Base-by-base conservation (phyloP, 2,113 vertebrate species). In the Calyptommatus sinebrachiatus region DNA sequence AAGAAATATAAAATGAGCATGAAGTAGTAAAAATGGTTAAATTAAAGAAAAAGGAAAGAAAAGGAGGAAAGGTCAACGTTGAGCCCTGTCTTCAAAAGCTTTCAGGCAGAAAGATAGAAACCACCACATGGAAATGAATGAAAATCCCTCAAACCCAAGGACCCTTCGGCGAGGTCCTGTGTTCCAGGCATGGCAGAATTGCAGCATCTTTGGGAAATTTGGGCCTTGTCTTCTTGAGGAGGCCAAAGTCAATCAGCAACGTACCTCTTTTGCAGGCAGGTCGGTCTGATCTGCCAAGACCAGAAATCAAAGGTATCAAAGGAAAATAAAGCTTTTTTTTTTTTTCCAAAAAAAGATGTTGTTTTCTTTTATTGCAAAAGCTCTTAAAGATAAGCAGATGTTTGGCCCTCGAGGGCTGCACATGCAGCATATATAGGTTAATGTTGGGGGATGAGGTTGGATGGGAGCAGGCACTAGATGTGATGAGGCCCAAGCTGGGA, bases 1-100 rank as follows among this genome's bases (percentile, higher is more conserved):
- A 89, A 89, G 94, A 94, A 94, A 94, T 94, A 94, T 92, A 95
- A 95, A 94, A 94, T 94, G 94, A 89, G 82, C 83, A 91, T 94
- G 93, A 87, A 31, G 41, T 83, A 89, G 90, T 90, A 86, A 84
- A 92, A 91, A 90, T 82, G 84, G 92, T 93, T 88, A 76, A 84
- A 91, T 90, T 88, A 75, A 78, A 10, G 5, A 41, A 41, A 41
- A 41, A 41, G 5, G n/a, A 70, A 31, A 31, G 67, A 67, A 88
- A 73, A 79, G 22, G 68, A 0, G 0, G 68, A 50, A 46, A 83
- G 87, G 89, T 89, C 86, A 53, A 83, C 85, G 81, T 83, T 85
- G 87, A 92, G 88, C 89, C 90, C 90, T 90, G 82, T 89, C 91
- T 90, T 91, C 73, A 89, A 92, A 88, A 92, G 89, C 86, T 89